Percentiles rank a stretch among this genome's conserved stretches.
These are phyloP conservation scores for Leptodactylus fallax DNA, from an alignment of 2,797 vertebrate species.

Conservation along the genomic window DNA sequence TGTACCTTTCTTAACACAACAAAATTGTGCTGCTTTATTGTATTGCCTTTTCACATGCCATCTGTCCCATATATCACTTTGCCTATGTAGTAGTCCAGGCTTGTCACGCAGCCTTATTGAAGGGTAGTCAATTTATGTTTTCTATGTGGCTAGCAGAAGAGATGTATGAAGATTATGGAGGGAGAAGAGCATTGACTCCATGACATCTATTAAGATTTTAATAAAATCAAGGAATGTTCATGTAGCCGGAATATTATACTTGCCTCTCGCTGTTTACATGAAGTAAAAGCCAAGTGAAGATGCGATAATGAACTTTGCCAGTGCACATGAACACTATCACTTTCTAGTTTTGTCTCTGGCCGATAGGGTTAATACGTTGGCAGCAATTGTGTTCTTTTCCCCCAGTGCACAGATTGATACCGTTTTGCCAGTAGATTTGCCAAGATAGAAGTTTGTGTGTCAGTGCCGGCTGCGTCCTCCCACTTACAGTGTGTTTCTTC, in stretches of 20 bases:
- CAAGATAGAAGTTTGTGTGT: constrained; percentile 56
- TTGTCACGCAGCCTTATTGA: neutral
- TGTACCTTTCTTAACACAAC: no score
- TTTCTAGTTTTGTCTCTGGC: neutral
- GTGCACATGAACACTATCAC: neutral
- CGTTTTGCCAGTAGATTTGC: constrained; percentile 55
- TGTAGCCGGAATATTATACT: neutral
- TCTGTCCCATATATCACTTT: neutral
- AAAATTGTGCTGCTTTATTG: no score
- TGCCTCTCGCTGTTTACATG: neutral
- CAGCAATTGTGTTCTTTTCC: constrained; percentile 49
- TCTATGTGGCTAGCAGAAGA: neutral
- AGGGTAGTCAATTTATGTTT: neutral
- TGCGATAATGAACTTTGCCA: neutral
- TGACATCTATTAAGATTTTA: neutral
- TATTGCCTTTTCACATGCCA: neutral
- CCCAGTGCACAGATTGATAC: constrained; percentile 55
- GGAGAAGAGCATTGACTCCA: neutral
- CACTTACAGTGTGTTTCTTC: constrained; percentile 60
- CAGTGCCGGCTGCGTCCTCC: constrained; percentile 59
- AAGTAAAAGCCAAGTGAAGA: neutral
- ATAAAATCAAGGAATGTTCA: neutral
- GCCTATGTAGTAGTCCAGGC: neutral
- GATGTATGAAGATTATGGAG: no score
- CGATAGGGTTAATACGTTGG: constrained; percentile 45